phyloP scores from a whole-genome alignment of 2,888 invertebrate genomes.

The Crossocerus cetratus region DNA sequence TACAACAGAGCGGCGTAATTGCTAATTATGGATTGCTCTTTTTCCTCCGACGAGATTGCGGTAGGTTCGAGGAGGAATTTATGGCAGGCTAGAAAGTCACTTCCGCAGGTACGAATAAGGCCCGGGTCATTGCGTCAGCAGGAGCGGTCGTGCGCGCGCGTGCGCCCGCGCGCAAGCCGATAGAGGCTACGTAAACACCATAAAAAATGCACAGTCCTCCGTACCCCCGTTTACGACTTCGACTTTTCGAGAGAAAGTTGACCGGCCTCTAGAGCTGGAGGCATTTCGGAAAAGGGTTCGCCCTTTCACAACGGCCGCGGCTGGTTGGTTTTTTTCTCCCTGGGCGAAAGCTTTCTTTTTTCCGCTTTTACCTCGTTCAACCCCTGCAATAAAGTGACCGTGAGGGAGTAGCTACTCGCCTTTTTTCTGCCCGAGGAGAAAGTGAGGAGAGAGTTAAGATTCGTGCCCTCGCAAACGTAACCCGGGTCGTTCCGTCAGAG shows the following conservation, averaged over 20 bases:
- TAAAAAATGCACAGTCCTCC: slow-evolving; percentile 67
- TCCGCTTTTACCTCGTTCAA: slow-evolving; percentile 59
- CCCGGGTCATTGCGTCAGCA: slow-evolving; percentile 31
- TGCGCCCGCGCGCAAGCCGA: slow-evolving; percentile 25
- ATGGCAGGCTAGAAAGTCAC: neutral
- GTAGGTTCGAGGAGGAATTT: neutral
- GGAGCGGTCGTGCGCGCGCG: too few relatives aligned
- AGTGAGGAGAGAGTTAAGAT: slow-evolving; percentile 63
- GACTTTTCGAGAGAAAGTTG: slow-evolving; percentile 67
- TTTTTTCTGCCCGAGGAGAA: slow-evolving; percentile 61
- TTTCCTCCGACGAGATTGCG: slow-evolving; percentile 7
- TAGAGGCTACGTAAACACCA: slow-evolving; percentile 69
- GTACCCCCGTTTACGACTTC: slow-evolving; percentile 66
- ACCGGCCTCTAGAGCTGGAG: slow-evolving; percentile 23
- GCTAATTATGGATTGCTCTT: slow-evolving; percentile 7
- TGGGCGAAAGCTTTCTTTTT: slow-evolving; percentile 68
- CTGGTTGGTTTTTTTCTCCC: slow-evolving; percentile 55
- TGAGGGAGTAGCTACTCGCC: slow-evolving; percentile 59
- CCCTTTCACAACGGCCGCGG: slow-evolving; percentile 41
- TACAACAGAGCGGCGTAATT: neutral
- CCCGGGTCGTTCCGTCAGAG: slow-evolving; percentile 13
- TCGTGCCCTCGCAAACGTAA: slow-evolving; percentile 34
- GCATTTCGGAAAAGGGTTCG: slow-evolving; percentile 67
- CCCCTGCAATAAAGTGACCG: slow-evolving; percentile 73
- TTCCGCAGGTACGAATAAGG: slow-evolving; percentile 24